Conservation (phyloP, 2,113 vertebrate species). For the Leptodactylus fuscus region DNA sequence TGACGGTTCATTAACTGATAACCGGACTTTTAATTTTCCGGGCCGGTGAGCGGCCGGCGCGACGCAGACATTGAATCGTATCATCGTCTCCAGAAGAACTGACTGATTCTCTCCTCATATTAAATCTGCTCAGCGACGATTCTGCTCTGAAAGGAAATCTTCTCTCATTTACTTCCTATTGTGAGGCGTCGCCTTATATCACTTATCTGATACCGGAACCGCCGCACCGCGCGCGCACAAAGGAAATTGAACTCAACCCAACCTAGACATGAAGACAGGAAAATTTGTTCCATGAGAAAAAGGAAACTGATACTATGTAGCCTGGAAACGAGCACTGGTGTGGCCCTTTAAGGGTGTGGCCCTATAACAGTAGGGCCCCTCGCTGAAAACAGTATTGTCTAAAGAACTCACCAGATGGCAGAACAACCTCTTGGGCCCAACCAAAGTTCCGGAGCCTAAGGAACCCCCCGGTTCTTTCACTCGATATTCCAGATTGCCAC, state of each 20-base stretch:
- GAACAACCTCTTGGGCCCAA: no score
- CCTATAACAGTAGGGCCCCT: not conserved
- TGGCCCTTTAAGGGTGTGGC: no score
- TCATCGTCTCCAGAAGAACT: not conserved
- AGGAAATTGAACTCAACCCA: not conserved
- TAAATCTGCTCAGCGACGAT: not conserved
- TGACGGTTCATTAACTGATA: not conserved
- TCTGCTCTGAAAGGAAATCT: not conserved
- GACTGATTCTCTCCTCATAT: not conserved
- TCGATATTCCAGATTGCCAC: no score
- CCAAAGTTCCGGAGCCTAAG: no score
- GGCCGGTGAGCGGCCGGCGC: not conserved
- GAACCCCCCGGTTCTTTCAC: no score
- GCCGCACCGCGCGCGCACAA: not conserved
- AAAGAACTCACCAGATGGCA: no score
- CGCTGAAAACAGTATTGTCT: no score
- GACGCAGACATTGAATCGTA: not conserved
- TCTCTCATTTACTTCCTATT: not conserved
- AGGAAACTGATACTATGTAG: not conserved
- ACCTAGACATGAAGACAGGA: not conserved
- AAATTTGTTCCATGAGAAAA: not conserved
- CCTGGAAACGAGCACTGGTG: no score
- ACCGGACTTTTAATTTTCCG: conserved; percentile 10
- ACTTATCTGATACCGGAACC: not conserved
- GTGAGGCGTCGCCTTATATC: not conserved